A percentile compares a stretch with the other conserved stretches of the same genome.
Evolutionary conservation across 2,888 invertebrate genomes (phyloP).

Genomic region (Tetragnatha montana): DNA sequence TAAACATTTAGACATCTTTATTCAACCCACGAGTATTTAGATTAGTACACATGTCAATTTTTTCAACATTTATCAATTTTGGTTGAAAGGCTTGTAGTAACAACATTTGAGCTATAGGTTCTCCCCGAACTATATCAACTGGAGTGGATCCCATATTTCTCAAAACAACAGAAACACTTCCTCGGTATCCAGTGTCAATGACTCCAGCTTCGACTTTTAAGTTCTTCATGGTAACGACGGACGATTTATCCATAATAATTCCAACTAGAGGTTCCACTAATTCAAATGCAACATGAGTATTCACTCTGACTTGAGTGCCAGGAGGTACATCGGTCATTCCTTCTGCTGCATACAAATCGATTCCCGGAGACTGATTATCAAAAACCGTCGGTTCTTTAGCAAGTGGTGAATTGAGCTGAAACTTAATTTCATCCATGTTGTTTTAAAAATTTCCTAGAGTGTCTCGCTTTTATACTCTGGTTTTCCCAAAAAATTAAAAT

Average conservation of each 20-base stretch:
- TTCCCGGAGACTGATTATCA: not conserved
- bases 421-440: no score
- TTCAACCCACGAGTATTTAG: not conserved
- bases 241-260: not conserved
- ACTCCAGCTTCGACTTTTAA: conserved; percentile 1
- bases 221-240: not conserved
- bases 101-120: conserved; percentile 3
- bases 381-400: not conserved
- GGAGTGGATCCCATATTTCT: not conserved
- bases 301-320: not conserved
- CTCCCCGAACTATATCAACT: no score
- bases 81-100: not conserved
- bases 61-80: not conserved
- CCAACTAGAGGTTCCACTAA: not conserved
- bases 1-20: conserved; percentile 32
- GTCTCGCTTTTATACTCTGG: no score
- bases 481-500: not conserved
- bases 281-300: not conserved
- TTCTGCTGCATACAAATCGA: not conserved
- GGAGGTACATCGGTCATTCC: no score
- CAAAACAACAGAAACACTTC: not conserved
- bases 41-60: not conserved
- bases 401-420: not conserved
- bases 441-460: no score
- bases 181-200: not conserved